A percentile compares a stretch with the other conserved stretches of the same genome.
phyloP scores from a whole-genome alignment of 2,888 invertebrate species.

The Standfussiana lucernea region DNA sequence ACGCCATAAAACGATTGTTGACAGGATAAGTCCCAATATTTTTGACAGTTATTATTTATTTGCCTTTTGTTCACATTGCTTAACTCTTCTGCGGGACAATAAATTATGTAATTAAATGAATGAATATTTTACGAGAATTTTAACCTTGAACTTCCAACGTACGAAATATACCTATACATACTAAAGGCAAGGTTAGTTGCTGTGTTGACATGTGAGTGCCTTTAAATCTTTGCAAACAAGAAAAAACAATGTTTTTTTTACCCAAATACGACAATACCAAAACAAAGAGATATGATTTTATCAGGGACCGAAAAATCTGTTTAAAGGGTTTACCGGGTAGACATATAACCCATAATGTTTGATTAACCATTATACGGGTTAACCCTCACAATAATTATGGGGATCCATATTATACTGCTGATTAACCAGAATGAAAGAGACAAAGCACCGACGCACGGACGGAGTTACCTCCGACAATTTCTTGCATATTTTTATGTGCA shows the following conservation, averaged over 20 bases:
- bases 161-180: not conserved
- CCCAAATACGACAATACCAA: not conserved
- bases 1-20: constrained; percentile 9
- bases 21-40: constrained; percentile 28
- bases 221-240: not conserved
- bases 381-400: not conserved
- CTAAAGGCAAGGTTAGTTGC: not conserved
- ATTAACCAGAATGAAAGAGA: too few species aligned
- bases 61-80: not conserved
- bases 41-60: constrained; percentile 13
- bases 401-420: too few species aligned
- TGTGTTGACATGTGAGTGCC: not conserved
- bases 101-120: constrained; percentile 5
- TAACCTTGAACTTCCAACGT: constrained; percentile 31
- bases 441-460: too few species aligned
- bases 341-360: not conserved
- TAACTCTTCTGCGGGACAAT: not conserved
- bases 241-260: not conserved
- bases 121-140: constrained; percentile 26
- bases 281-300: not conserved
- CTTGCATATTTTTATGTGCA: too few species aligned
- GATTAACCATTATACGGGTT: not conserved
- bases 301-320: not conserved
- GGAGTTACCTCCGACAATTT: too few species aligned
- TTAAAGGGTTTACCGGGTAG: not conserved